These are phyloP conservation scores for Asarcornis scutulata DNA, from an alignment of 2,113 vertebrate genomes.

Conservation along the genomic window DNA sequence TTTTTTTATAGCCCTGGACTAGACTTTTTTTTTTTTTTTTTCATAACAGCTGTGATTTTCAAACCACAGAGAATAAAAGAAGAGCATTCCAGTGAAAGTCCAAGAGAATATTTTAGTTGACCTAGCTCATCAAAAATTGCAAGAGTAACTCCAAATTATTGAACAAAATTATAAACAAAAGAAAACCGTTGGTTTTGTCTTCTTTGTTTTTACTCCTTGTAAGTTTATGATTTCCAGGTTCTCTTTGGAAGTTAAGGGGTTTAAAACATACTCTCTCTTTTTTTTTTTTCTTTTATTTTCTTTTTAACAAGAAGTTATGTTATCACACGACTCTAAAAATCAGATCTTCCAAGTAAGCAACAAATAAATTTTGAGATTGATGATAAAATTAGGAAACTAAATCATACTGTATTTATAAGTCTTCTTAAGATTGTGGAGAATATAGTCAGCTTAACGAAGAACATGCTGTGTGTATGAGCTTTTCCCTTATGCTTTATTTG, in stretches of 20 bases:
- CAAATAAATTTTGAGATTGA: not conserved
- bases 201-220: not conserved
- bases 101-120: not conserved
- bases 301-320: not conserved
- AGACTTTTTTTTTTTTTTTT: not conserved
- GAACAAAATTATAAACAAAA: not conserved
- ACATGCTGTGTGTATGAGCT: not conserved
- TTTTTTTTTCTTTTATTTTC: too few relatives aligned
- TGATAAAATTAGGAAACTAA: not conserved
- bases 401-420: not conserved
- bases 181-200: not conserved
- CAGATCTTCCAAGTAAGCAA: not conserved
- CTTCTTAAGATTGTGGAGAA: not conserved
- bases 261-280: not conserved
- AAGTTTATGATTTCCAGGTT: not conserved
- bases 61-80: not conserved
- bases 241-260: not conserved
- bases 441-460: not conserved
- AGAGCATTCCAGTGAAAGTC: not conserved
- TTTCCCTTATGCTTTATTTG: not conserved
- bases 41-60: not conserved
- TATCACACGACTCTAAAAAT: not conserved
- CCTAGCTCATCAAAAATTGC: not conserved
- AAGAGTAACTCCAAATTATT: not conserved
- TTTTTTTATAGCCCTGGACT: not conserved